Evolutionary conservation across 2,797 vertebrate species (phyloP).

Genomic region (Pangasius mekongensis): DNA sequence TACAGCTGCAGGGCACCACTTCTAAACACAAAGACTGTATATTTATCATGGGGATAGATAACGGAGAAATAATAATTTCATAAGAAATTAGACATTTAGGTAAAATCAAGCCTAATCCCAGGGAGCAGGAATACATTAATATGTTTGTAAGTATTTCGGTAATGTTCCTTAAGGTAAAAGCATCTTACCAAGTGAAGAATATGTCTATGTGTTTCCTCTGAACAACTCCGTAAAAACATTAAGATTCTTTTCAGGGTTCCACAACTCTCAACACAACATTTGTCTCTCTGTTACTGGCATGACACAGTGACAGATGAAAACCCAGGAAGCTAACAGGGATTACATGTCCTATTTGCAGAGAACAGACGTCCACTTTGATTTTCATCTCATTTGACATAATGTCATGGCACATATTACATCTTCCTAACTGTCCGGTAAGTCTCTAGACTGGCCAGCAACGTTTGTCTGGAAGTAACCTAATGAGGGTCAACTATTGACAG

Average conservation of each 20-base stretch:
- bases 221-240: not conserved
- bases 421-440: conserved; percentile 13
- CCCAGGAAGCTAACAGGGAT: conserved; percentile 37
- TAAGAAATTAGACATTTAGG: not conserved
- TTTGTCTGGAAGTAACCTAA: conserved; percentile 40
- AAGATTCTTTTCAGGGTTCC: conserved; percentile 1
- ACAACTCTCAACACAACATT: conserved; percentile 22
- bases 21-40: not conserved
- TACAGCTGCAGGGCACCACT: not conserved
- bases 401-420: conserved; percentile 36
- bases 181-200: not conserved
- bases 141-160: not conserved
- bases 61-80: not conserved
- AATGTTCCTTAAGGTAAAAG: not conserved
- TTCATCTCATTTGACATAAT: conserved; percentile 40
- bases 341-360: conserved; percentile 43
- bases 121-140: not conserved
- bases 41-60: not conserved
- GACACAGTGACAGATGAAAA: conserved; percentile 28
- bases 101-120: not conserved
- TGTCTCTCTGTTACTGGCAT: conserved; percentile 33
- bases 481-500: conserved; percentile 38
- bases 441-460: conserved; percentile 6
- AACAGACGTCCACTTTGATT: conserved; percentile 32
- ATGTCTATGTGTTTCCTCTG: conserved; percentile 4